Evolutionary conservation across 2,113 vertebrate genomes (phyloP), one percentile per base, ranked within the genome.

Genomic region (Trematomus loennbergii): DNA sequence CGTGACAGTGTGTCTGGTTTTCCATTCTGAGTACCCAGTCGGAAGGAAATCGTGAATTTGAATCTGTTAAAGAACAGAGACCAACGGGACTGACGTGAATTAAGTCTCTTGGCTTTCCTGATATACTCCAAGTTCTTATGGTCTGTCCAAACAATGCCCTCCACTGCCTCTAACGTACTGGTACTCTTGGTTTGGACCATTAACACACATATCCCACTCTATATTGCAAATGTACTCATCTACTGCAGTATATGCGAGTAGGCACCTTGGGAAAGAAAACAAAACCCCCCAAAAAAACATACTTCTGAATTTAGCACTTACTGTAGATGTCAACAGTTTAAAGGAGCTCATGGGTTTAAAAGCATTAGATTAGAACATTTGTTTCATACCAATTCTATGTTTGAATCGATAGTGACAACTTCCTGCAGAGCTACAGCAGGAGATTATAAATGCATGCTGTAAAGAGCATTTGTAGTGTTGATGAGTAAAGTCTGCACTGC

Each of bases 401-500:
- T 22, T 22, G 48, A 43, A 53, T 9, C 33, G 9, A 16, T 40
- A 66, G 7, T 2, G 11, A 20, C 8, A 66, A 33, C 11, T 33
- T 29, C 36, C 45, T 49, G 57, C 18, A 48, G 67, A 61, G 29
- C 22, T 1, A 4, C 67, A 3, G 18, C 48, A 50, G 67, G 40
- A 29, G 22, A 16, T 12, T 55, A 62, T 53, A 36, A 62, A 66
- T 29, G 13, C 5, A 40, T 33, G 25, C 18, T 57, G n/a, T 49
- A 68, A 60, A 25, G 18, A 68, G 16, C 49, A 75, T 81, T 46
- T 65, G 73, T 17, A 81, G 45, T 3, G 11, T 13, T 63, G 36
- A 78, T 75, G 53, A 75, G 55, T 75, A 55, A n/a, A 72, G 29
- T 71, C 70, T 72, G 78, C 70, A 75, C 22, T 72, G 66, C 75